Base-by-base conservation (phyloP, 2,888 invertebrate species). In the Drosophila quinaria region DNA sequence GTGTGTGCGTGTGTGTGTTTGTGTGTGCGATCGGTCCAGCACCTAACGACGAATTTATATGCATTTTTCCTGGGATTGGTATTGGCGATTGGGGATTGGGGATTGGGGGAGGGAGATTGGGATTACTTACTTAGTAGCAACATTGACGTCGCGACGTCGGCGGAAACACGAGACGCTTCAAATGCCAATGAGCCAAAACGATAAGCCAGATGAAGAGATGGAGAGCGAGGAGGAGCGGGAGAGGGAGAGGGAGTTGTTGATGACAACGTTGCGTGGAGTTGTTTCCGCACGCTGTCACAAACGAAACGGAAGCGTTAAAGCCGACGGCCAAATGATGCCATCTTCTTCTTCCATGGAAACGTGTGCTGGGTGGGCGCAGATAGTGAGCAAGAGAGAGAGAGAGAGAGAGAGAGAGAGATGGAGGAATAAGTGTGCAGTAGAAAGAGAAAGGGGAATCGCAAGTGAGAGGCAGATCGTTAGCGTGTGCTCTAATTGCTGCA, bases 151-250 rank as follows among this genome's bases (percentile, higher is more conserved):
- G 61, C 51, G 64, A 13, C n/a, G 61, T 42, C 52, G 41, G 66
- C 74, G 85, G 87, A 89, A 81, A 85, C 70, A 87, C 85, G 88
- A 87, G 80, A 87, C 85, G 77, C 74, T 85, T 81, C 66, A 75
- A 84, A 72, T 84, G 74, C 77, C 87, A 84, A 89, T 86, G 85
- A 84, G 87, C 79, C 85, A 56, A 64, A 71, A 50, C 73, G 73
- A 55, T 69, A 61, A 70, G 72, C 55, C 63, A 67, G 66, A 55
- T 66, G 35, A 50, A 11, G 42, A 42, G 19, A 19, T 42, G 42
- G 10, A 19, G 17, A n/a, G 4, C 44, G 31, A 4, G 19, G 15
- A 35, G 3, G 33, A 25, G 46, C 15, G 41, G 47, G 35, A 37
- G 55, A n/a, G 42, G 39, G 49, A 46, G 8, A 55, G 39, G 10